Conservation (phyloP, 1,140 invertebrate species). For the Aphaenogaster ashmeadi region DNA sequence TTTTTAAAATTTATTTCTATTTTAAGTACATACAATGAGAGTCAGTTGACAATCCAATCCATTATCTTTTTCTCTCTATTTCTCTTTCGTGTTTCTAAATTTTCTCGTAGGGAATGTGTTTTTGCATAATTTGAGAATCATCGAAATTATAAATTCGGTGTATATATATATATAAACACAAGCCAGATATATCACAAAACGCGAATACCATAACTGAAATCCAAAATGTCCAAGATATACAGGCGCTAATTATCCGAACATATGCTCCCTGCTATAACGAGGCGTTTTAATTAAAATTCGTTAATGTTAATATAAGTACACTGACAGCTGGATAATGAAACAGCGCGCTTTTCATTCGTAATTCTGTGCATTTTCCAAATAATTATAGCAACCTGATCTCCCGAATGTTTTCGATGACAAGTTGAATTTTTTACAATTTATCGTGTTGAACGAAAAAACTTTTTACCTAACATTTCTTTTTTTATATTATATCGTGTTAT, state of each 20-base stretch:
- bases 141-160: slow-evolving; percentile 15
- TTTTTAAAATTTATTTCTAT: not conserved
- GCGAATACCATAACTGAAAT: slow-evolving; percentile 18
- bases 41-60: not conserved
- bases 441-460: not conserved
- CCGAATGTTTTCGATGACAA: slow-evolving; percentile 9
- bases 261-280: slow-evolving; percentile 35
- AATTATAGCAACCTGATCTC: slow-evolving; percentile 22
- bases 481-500: not conserved
- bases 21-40: not conserved
- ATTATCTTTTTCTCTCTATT: slow-evolving; percentile 36
- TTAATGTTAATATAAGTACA: slow-evolving; percentile 57
- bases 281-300: slow-evolving; percentile 62
- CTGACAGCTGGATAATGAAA: slow-evolving; percentile 51
- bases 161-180: not conserved
- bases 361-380: slow-evolving; percentile 40
- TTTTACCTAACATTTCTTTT: not conserved
- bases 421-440: slow-evolving; percentile 20
- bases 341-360: slow-evolving; percentile 34
- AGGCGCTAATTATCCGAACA: slow-evolving; percentile 49
- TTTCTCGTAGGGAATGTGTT: slow-evolving; percentile 49
- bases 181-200: not conserved
- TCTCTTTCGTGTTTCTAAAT: slow-evolving; percentile 45
- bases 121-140: slow-evolving; percentile 8
- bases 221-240: slow-evolving; percentile 39